phyloP scores from a whole-genome alignment of 1,140 invertebrate genomes.

The Saccostrea echinata region DNA sequence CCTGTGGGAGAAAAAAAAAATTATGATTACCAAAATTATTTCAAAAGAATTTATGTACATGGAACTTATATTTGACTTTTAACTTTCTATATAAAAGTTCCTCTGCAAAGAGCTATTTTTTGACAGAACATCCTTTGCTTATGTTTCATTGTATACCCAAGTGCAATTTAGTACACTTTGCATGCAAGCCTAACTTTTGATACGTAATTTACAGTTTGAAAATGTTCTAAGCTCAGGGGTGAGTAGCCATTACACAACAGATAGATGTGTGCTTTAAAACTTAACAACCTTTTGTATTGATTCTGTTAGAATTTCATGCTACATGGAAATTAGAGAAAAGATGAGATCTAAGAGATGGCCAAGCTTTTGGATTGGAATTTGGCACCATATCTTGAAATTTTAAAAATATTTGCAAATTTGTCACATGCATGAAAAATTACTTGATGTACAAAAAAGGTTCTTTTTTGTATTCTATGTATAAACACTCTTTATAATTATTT shows the following conservation, averaged over 20 bases:
- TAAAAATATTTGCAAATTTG: too few species aligned
- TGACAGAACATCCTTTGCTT: constrained; percentile 5
- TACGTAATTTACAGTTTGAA: constrained; percentile 33
- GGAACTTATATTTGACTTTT: not conserved
- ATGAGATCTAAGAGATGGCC: too few species aligned
- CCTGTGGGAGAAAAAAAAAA: not conserved
- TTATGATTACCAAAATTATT: not conserved
- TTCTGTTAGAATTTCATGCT: constrained; percentile 17
- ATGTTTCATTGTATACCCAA: not conserved
- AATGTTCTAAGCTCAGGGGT: constrained; percentile 26
- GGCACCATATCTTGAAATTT: too few species aligned
- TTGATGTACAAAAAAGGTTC: too few species aligned
- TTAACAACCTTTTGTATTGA: not conserved
- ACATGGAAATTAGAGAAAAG: not conserved
- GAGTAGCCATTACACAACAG: constrained; percentile 6
- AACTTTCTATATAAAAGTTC: not conserved
- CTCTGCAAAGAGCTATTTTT: not conserved
- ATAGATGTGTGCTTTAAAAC: constrained; percentile 23
- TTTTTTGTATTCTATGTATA: too few species aligned
- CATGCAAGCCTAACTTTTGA: constrained; percentile 31
- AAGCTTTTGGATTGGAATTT: not conserved
- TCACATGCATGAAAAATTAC: too few species aligned
- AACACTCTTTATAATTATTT: too few species aligned
- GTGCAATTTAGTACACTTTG: constrained; percentile 12
- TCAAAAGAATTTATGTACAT: too few species aligned